These are phyloP conservation scores for Cinclus cinclus DNA, from an alignment of 2,113 vertebrate genomes.

Conservation along the genomic window DNA sequence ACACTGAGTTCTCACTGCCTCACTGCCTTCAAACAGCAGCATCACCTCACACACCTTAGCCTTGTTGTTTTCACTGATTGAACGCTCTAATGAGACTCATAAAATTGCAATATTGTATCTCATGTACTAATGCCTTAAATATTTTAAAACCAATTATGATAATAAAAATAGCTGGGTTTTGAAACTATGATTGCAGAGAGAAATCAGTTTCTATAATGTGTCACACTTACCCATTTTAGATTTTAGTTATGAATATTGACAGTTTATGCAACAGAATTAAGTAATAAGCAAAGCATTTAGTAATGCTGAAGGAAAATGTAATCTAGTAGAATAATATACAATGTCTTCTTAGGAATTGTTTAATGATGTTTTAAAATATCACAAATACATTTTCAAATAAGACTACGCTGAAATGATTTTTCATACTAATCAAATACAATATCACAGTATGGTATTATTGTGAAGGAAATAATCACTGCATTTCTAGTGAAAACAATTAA, in stretches of 20 bases:
- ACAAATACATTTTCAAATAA: background rate
- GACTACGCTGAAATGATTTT: background rate
- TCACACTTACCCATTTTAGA: background rate
- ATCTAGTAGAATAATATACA: background rate
- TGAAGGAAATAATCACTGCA: background rate
- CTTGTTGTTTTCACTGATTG: background rate
- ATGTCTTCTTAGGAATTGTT: background rate
- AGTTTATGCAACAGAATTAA: background rate
- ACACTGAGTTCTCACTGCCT: background rate
- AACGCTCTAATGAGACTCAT: background rate
- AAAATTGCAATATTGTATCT: background rate
- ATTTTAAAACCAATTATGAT: background rate
- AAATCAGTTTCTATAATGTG: background rate
- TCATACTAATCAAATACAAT: background rate
- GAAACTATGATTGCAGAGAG: background rate
- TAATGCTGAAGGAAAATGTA: background rate
- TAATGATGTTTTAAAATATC: background rate
- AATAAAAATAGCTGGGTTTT: background rate
- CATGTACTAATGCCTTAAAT: background rate
- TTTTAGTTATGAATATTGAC: background rate
- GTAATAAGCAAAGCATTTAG: background rate
- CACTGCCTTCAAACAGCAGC: fast-evolving
- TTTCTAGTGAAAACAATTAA: background rate
- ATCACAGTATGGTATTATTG: background rate
- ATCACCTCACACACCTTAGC: background rate